Evolutionary conservation across 1,140 invertebrate genomes (phyloP), one percentile per base, ranked within the genome.

Genomic region (Orchesella cincta): DNA sequence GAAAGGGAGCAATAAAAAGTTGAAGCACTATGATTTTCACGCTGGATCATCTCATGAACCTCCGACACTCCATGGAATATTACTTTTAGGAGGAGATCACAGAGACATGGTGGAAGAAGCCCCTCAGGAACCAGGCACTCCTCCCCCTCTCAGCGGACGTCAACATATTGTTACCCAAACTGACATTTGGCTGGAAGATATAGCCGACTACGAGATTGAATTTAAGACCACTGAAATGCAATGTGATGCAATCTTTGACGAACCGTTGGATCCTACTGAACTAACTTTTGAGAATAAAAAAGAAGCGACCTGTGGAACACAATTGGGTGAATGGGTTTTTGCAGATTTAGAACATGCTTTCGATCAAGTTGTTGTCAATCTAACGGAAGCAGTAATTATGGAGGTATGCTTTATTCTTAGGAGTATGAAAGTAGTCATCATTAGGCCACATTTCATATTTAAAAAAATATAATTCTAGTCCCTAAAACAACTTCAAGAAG

Each of bases 401-500:
- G 62, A 67, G 62, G 62, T 67, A 16, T n/a, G n/a, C n/a, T n/a
- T n/a, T n/a, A n/a, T n/a, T n/a, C n/a, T n/a, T n/a, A n/a, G n/a
- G 26, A 23, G 14, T 18, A 57, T 14, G 54, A 26, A 26, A 57
- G 23, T 57, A 18, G 39, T 46, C 39, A 46, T 46, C 39, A 46
- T 5, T 46, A 46, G 5, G 18, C 18, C 18, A 8, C 20, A 46
- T 46, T 12, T 12, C 39, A 46, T 46, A 12, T 46, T 46, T 46
- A 46, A 46, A n/a, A n/a, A n/a, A n/a, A n/a, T n/a, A n/a, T n/a
- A n/a, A n/a, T 31, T 31, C 2, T 31, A 67, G 62, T 67, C 62
- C 12, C n/a, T 67, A n/a, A 67, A 33, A 33, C 62, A 67, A 67
- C 31, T 67, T 29, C 62, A 67, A 67, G 62, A 67, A 31, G 62